Conservation (phyloP, 2,797 vertebrate species). For the Aulostomus chinensis region DNA sequence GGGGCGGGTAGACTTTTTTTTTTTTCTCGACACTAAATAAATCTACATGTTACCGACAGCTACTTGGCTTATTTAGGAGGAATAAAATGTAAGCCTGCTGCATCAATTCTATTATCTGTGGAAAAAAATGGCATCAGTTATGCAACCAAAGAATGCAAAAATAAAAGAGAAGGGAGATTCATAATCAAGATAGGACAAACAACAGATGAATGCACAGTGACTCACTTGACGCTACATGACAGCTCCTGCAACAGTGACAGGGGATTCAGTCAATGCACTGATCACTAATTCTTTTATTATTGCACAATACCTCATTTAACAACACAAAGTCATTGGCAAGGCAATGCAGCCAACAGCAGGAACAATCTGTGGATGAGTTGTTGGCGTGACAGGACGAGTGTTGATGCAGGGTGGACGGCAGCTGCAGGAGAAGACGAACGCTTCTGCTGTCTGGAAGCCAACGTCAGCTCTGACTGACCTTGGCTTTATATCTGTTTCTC, state of each 20-base stretch:
- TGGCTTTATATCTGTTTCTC: too few relatives aligned
- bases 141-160: slow-evolving; percentile 15
- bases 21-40: slow-evolving; percentile 41
- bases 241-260: slow-evolving; percentile 21
- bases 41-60: slow-evolving; percentile 50
- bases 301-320: slow-evolving; percentile 3
- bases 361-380: neutral
- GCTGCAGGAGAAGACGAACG: too few relatives aligned
- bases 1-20: slow-evolving; percentile 34
- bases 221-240: slow-evolving; percentile 29
- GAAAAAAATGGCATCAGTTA: slow-evolving; percentile 12
- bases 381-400: neutral
- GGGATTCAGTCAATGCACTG: slow-evolving; percentile 24
- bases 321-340: slow-evolving; percentile 21
- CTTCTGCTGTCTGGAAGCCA: too few relatives aligned
- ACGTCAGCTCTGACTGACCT: too few relatives aligned
- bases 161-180: slow-evolving; percentile 27
- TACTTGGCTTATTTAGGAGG: slow-evolving; percentile 40
- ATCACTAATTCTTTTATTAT: slow-evolving; percentile 28
- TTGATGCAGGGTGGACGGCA: too few relatives aligned
- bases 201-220: slow-evolving; percentile 46
- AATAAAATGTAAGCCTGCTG: slow-evolving; percentile 19
- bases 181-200: slow-evolving; percentile 43
- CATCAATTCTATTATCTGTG: slow-evolving; percentile 27
- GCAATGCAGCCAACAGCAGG: neutral